Percentiles rank a stretch among this genome's conserved stretches.
Conservation (phyloP, 2,797 vertebrate genomes). For the Knipowitschia caucasica region DNA sequence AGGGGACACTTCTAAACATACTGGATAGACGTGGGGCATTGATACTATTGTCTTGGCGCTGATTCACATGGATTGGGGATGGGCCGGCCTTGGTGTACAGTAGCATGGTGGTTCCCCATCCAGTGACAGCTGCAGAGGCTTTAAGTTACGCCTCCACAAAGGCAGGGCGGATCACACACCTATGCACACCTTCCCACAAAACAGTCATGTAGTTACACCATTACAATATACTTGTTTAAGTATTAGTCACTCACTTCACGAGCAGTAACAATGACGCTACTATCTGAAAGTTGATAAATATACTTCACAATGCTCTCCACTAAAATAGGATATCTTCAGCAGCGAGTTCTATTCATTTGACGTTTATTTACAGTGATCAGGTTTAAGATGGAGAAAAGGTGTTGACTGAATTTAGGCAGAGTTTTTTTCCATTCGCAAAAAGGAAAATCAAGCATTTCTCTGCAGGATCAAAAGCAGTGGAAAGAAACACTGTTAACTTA, state of each 20-base stretch:
- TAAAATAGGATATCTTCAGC: background rate
- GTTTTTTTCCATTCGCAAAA: constrained; percentile 3
- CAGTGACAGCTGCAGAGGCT: constrained; percentile 35
- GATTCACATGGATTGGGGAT: constrained; percentile 40
- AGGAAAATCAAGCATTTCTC: constrained; percentile 1
- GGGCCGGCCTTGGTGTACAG: constrained; percentile 36
- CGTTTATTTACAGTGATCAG: constrained; percentile 6
- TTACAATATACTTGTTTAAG: constrained; percentile 8
- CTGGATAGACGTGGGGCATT: constrained; percentile 12
- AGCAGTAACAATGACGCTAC: background rate
- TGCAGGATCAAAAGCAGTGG: background rate
- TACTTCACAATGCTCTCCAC: background rate
- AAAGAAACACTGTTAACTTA: constrained; percentile 6
- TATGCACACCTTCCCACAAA: constrained; percentile 9
- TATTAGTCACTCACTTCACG: background rate
- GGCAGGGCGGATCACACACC: constrained; percentile 26
- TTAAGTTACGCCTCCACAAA: constrained; percentile 43
- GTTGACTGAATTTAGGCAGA: background rate
- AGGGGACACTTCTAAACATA: constrained; percentile 20
- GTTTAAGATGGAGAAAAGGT: constrained; percentile 1
- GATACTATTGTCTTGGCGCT: constrained; percentile 32
- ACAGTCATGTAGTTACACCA: background rate
- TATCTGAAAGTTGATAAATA: background rate
- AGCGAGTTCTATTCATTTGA: constrained; percentile 1
- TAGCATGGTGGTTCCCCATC: constrained; percentile 42